A percentile compares a stretch with the other conserved stretches of the same genome.
Conservation (phyloP, 2,113 vertebrate species). For the Albula glossodonta region DNA sequence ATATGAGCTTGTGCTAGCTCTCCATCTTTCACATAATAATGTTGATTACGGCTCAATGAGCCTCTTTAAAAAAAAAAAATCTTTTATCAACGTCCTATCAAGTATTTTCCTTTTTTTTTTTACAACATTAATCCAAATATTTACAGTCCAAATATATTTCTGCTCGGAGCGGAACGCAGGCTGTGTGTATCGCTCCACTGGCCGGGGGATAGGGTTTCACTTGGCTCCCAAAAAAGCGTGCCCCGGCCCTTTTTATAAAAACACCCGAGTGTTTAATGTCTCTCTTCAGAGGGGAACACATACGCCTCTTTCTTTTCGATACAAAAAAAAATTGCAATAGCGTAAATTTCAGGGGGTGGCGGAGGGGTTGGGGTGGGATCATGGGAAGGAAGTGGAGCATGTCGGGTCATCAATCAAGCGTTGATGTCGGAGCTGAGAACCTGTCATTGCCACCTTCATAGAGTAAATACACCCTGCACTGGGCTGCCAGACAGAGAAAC, state of each 20-base stretch:
- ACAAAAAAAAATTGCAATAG: neutral
- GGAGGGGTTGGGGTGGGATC: neutral
- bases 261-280: constrained; percentile 64
- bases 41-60: neutral
- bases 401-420: constrained; percentile 19
- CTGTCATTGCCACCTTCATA: constrained; percentile 17
- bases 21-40: neutral
- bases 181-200: constrained; percentile 63
- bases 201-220: constrained; percentile 63
- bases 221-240: constrained; percentile 59
- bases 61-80: neutral
- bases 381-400: constrained; percentile 30
- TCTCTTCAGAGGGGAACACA: constrained; percentile 56
- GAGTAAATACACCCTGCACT: neutral
- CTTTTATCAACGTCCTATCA: neutral
- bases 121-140: constrained; percentile 9
- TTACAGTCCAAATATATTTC: constrained; percentile 62
- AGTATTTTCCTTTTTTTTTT: neutral
- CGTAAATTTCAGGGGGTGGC: neutral
- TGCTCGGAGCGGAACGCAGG: constrained; percentile 12
- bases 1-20: too few species aligned
- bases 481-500: neutral
- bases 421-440: neutral
- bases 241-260: constrained; percentile 58
- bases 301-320: constrained; percentile 62